A percentile compares a stretch with the other conserved stretches of the same genome.
Conservation (phyloP, 2,797 vertebrate genomes). For the Netta rufina region DNA sequence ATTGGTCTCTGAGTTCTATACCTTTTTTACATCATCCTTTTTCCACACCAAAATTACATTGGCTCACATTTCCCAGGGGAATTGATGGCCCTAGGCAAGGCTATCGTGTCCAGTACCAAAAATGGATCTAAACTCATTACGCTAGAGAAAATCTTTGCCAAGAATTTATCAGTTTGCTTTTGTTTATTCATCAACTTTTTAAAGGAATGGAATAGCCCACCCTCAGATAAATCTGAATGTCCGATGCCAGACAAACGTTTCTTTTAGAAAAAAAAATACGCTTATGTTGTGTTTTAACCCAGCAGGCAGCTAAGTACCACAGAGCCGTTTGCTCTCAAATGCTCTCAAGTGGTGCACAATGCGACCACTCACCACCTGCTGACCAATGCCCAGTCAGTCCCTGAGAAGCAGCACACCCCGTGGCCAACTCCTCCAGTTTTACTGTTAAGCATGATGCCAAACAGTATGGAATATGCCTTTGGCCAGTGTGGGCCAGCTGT, state of each 20-base stretch:
- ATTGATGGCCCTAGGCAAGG: not conserved
- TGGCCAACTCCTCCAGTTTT: too few species aligned
- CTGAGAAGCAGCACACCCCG: too few species aligned
- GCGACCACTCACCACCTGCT: too few species aligned
- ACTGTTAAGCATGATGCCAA: too few species aligned
- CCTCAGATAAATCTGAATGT: not conserved
- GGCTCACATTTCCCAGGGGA: not conserved
- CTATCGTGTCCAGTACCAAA: not conserved
- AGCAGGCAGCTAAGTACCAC: too few species aligned
- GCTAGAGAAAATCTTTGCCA: not conserved
- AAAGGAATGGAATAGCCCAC: not conserved
- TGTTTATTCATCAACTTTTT: not conserved
- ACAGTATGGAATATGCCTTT: too few species aligned
- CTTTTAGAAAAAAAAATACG: not conserved
- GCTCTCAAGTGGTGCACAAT: too few species aligned
- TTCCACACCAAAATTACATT: not conserved
- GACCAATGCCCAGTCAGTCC: too few species aligned
- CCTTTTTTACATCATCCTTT: not conserved
- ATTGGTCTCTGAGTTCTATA: not conserved
- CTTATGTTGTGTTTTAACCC: too few species aligned
- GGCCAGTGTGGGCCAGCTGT: too few species aligned
- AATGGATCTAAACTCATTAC: not conserved
- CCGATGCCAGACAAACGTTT: not conserved
- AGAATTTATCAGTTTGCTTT: not conserved
- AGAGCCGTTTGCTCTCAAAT: too few species aligned